These are phyloP conservation scores for Loripinus fragilis DNA, from an alignment of 2,888 invertebrate genomes.

Conservation along the genomic window DNA sequence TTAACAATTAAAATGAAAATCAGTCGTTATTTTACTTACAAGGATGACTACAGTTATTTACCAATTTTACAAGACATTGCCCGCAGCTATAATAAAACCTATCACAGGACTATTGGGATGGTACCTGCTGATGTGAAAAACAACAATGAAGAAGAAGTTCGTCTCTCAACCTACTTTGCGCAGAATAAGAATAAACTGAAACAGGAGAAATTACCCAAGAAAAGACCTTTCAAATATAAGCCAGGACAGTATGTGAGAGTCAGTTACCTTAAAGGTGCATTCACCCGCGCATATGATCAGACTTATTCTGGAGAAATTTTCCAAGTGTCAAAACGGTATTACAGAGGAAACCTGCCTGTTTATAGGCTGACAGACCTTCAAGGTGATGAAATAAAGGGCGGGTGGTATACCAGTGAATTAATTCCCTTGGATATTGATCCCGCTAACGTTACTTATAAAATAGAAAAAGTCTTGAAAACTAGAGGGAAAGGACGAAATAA, in stretches of 20 bases:
- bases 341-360: conserved; percentile 24
- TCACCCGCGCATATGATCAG: conserved; percentile 42
- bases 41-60: conserved; percentile 26
- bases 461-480: conserved; percentile 30
- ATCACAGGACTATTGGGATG: conserved; percentile 40
- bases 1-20: conserved; percentile 39
- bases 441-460: conserved; percentile 23
- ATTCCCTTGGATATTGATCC: conserved; percentile 32
- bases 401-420: conserved; percentile 41
- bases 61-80: conserved; percentile 33
- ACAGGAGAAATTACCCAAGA: not conserved
- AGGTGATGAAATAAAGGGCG: conserved; percentile 33
- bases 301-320: conserved; percentile 43
- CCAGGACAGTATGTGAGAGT: conserved; percentile 33
- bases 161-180: conserved; percentile 18
- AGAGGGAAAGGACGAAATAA: conserved; percentile 26
- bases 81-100: conserved; percentile 43
- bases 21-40: conserved; percentile 36
- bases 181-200: not conserved
- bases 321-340: not conserved
- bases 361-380: conserved; percentile 35
- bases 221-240: conserved; percentile 30
- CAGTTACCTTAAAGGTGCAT: conserved; percentile 32
- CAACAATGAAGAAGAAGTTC: conserved; percentile 24
- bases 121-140: conserved; percentile 33